These are phyloP conservation scores for Drosophila falleni DNA, from an alignment of 2,888 invertebrate species.

Conservation along the genomic window DNA sequence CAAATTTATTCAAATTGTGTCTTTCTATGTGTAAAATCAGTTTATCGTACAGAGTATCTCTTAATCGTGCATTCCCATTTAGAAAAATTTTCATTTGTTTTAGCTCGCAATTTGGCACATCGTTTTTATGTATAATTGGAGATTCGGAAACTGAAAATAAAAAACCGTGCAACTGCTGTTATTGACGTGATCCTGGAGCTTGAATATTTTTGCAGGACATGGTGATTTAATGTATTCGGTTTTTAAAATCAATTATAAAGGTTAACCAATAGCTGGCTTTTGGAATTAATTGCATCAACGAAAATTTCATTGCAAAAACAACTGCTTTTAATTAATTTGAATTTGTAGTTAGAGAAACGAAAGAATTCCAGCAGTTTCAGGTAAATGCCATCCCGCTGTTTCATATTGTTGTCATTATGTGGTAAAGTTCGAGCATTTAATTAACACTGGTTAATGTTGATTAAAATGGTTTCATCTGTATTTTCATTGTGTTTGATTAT, in stretches of 20 bases:
- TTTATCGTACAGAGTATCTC: background rate
- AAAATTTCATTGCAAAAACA: slow-evolving; percentile 5
- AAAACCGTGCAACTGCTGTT: slow-evolving; percentile 35
- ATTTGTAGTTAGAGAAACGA: slow-evolving; percentile 36
- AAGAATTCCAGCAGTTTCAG: slow-evolving; percentile 8
- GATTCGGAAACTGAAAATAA: slow-evolving; percentile 3
- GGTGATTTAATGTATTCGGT: slow-evolving; percentile 46
- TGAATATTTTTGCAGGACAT: slow-evolving; percentile 12
- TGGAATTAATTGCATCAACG: slow-evolving; percentile 30
- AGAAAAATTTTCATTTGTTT: background rate
- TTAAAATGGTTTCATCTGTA: slow-evolving; percentile 30
- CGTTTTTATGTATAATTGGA: slow-evolving; percentile 37
- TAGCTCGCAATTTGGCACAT: slow-evolving; percentile 5
- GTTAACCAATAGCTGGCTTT: slow-evolving; percentile 29
- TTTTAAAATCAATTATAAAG: slow-evolving; percentile 60
- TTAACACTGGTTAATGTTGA: slow-evolving; percentile 55
- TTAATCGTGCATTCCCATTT: background rate
- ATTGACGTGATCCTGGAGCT: slow-evolving; percentile 29
- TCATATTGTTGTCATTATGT: slow-evolving; percentile 31
- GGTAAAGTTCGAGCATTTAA: slow-evolving; percentile 50
- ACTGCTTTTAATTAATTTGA: slow-evolving; percentile 51
- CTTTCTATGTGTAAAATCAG: background rate
- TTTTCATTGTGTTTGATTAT: background rate
- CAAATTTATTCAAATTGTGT: background rate
- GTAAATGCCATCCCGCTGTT: background rate